phyloP scores from a whole-genome alignment of 2,113 vertebrate species.

The Rafetus swinhoei region DNA sequence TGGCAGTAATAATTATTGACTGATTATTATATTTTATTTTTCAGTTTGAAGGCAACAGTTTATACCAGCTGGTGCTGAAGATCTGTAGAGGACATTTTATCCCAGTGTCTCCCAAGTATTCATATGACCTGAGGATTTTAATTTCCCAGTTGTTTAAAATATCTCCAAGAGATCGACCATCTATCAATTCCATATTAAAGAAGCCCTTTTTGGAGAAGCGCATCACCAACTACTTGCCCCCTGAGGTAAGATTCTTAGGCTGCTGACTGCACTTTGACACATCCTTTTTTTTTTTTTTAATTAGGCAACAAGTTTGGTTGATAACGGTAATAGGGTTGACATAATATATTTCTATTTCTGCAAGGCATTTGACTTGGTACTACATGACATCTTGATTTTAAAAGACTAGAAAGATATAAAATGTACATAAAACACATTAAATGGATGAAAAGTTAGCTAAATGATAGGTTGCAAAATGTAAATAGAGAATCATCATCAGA shows the following conservation, averaged over 20 bases:
- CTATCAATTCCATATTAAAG: conserved; percentile 85
- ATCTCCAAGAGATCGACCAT: conserved; percentile 87
- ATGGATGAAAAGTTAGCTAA: not conserved
- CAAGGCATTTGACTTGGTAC: not conserved
- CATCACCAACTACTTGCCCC: conserved; percentile 77
- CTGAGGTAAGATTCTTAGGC: conserved; percentile 78
- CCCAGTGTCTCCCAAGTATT: conserved; percentile 84
- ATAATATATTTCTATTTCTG: not conserved
- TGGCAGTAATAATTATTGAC: not conserved
- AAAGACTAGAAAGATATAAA: not conserved
- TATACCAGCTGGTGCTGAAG: conserved; percentile 87
- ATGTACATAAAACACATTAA: not conserved
- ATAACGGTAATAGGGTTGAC: not conserved
- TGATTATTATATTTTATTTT: conserved; percentile 8
- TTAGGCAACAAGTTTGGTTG: not conserved
- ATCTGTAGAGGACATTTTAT: conserved; percentile 88
- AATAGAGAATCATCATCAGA: not conserved
- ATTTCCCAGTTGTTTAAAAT: conserved; percentile 89
- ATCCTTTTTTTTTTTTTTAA: not conserved
- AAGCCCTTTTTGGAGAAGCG: conserved; percentile 84
- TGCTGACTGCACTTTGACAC: conserved; percentile 1
- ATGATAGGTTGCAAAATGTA: not conserved
- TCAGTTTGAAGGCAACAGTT: conserved; percentile 87
- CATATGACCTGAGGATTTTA: conserved; percentile 81
- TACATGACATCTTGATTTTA: not conserved